Percentiles rank a stretch among this genome's conserved stretches.
phyloP scores from a whole-genome alignment of 2,888 invertebrate species.

The Ennomos quercinarius region DNA sequence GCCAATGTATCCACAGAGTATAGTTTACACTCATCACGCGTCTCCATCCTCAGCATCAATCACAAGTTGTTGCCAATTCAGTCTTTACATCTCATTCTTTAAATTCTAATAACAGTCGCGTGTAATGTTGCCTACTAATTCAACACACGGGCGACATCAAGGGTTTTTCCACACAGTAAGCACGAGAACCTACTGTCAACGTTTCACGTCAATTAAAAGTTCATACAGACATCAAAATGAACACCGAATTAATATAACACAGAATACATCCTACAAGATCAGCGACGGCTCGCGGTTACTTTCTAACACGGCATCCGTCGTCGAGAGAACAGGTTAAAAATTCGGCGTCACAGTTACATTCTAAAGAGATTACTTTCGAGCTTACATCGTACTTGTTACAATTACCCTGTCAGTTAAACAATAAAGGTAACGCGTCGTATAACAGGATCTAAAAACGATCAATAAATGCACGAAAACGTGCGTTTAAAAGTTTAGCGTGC shows the following conservation, averaged over 20 bases:
- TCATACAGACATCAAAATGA: conserved; percentile 25
- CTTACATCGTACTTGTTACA: conserved; percentile 39
- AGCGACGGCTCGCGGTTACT: conserved; percentile 9
- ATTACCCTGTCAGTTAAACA: conserved; percentile 82
- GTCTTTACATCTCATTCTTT: conserved; percentile 70
- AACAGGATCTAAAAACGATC: conserved; percentile 67
- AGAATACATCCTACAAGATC: conserved; percentile 20
- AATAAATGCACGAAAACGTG: conserved; percentile 76
- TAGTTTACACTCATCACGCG: conserved; percentile 66
- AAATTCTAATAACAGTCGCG: conserved; percentile 37
- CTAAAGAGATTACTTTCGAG: conserved; percentile 26
- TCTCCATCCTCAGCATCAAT: conserved; percentile 59
- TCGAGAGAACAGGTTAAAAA: conserved; percentile 26
- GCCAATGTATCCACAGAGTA: conserved; percentile 55
- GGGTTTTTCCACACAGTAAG: conserved; percentile 13
- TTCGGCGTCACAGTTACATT: conserved; percentile 29
- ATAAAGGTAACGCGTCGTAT: conserved; percentile 61
- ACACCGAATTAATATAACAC: conserved; percentile 30
- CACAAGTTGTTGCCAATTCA: conserved; percentile 81
- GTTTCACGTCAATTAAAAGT: conserved; percentile 23
- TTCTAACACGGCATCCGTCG: conserved; percentile 26
- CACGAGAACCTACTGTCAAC: conserved; percentile 20
- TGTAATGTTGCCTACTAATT: conserved; percentile 26
- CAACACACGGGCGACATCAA: conserved; percentile 10
- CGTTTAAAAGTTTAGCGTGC: conserved; percentile 46